Percentiles rank a stretch among this genome's conserved stretches.
Conservation (phyloP, 2,888 invertebrate species). For the Alloscopus bannaensis region DNA sequence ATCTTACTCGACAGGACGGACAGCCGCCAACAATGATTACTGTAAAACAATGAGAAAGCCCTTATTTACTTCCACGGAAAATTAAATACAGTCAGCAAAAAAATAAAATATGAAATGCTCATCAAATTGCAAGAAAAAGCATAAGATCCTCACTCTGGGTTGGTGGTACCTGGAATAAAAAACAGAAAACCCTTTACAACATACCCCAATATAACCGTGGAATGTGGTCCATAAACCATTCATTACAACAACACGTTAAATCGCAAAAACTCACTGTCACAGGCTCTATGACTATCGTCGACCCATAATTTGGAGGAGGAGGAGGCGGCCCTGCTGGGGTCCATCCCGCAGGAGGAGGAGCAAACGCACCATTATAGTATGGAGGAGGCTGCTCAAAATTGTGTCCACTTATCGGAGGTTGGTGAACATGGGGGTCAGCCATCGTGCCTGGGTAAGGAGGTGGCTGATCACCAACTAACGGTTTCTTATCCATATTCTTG, state of each 20-base stretch:
- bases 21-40: conserved; percentile 91
- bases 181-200: background rate
- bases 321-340: conserved; percentile 32
- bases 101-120: too few relatives aligned
- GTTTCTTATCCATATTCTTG: conserved; percentile 46
- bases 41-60: conserved; percentile 20
- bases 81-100: too few relatives aligned
- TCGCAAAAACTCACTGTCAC: conserved; percentile 73
- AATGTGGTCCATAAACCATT: background rate
- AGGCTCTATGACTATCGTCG: conserved; percentile 67
- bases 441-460: conserved; percentile 44
- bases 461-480: conserved; percentile 53
- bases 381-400: conserved; percentile 47
- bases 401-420: background rate
- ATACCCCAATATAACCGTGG: background rate
- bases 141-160: conserved; percentile 79
- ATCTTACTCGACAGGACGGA: conserved; percentile 86
- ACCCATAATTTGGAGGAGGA: conserved; percentile 64
- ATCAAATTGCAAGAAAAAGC: too few relatives aligned
- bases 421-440: background rate
- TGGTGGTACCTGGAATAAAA: conserved; percentile 78
- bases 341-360: conserved; percentile 51
- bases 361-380: conserved; percentile 32
- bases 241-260: background rate
- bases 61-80: background rate